These are phyloP conservation scores for Episyrphus balteatus DNA, from an alignment of 1,140 invertebrate species.

Conservation along the genomic window DNA sequence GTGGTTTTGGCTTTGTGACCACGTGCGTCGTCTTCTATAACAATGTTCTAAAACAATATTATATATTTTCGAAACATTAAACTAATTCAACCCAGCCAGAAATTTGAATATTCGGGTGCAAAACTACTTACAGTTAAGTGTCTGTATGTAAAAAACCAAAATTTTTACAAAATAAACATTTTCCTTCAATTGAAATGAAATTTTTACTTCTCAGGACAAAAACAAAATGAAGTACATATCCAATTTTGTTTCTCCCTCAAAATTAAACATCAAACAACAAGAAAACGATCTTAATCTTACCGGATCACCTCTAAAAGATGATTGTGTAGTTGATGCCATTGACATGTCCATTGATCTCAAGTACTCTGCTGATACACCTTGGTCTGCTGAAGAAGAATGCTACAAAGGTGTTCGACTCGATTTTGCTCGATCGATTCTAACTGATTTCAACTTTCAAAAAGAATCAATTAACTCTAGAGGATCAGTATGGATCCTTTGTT, in stretches of 20 bases:
- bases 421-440: conserved; percentile 19
- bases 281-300: conserved; percentile 21
- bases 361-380: conserved; percentile 15
- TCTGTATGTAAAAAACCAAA: too few species aligned
- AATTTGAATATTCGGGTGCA: too few species aligned
- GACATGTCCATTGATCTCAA: conserved; percentile 22
- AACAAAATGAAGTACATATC: too few species aligned
- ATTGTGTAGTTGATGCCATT: conserved; percentile 25
- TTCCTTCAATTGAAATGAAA: too few species aligned
- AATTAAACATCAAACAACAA: conserved; percentile 6
- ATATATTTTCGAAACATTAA: too few species aligned
- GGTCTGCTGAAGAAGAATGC: conserved; percentile 26
- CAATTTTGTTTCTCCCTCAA: conserved; percentile 12
- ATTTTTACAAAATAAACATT: too few species aligned
- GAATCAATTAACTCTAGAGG: conserved; percentile 10
- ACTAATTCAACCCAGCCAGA: too few species aligned
- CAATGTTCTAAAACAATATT: too few species aligned
- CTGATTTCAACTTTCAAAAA: conserved; percentile 16
- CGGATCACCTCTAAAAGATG: conserved; percentile 31
- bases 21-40: too few species aligned
- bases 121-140: too few species aligned
- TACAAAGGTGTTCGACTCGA: conserved; percentile 18
- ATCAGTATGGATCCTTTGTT: conserved; percentile 29
- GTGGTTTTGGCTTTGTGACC: too few species aligned
- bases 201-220: too few species aligned